Evolutionary conservation across 1,140 invertebrate genomes (phyloP).

Genomic region (Ectropis grisescens): DNA sequence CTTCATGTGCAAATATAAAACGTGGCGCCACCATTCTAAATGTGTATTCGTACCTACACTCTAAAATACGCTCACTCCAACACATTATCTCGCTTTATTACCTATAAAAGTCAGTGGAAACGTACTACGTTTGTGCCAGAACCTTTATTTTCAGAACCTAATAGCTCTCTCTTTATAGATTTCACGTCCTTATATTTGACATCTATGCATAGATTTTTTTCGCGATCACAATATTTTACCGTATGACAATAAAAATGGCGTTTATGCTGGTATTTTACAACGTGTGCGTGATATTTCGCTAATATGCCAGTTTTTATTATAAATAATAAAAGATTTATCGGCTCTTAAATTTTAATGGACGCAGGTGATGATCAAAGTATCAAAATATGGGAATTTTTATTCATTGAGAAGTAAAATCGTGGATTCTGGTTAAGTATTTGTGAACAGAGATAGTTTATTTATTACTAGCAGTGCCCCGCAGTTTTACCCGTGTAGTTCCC

Average conservation of each 20-base stretch:
- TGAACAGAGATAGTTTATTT: no score
- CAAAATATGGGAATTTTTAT: no score
- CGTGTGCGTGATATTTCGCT: conserved; percentile 33
- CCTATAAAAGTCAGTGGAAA: conserved; percentile 64
- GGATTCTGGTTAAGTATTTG: no score
- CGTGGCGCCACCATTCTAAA: conserved; percentile 44
- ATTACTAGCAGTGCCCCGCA: no score
- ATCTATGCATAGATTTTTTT: conserved; percentile 55
- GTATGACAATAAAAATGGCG: conserved; percentile 43
- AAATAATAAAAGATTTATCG: conserved; percentile 48
- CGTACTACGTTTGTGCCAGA: conserved; percentile 53
- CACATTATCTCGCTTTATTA: conserved; percentile 67
- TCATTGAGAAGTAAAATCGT: no score
- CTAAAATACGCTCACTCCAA: conserved; percentile 60
- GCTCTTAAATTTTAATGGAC: conserved; percentile 22
- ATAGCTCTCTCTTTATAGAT: conserved; percentile 41
- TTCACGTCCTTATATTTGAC: conserved; percentile 50
- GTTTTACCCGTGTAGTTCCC: no score
- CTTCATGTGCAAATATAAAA: no score
- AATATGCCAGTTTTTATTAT: conserved; percentile 47
- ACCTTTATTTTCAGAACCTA: conserved; percentile 33
- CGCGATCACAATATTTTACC: conserved; percentile 50
- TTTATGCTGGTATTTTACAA: conserved; percentile 45
- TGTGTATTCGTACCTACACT: conserved; percentile 66
- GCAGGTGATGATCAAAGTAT: no score